These are phyloP conservation scores for Pristionchus japonicus DNA, from an alignment of 2,888 invertebrate genomes.

Conservation along the genomic window DNA sequence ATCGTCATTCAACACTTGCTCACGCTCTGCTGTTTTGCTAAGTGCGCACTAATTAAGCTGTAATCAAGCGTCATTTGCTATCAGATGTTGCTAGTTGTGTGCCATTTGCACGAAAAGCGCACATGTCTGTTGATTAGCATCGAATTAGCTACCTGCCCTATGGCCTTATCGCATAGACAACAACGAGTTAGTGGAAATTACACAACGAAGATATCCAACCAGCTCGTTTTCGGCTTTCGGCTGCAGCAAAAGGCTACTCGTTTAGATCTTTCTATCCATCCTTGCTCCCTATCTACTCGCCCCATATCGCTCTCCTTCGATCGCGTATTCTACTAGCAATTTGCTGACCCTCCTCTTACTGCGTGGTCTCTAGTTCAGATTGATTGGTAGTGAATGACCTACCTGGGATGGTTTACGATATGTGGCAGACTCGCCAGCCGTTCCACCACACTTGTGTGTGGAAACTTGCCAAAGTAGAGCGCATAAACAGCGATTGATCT, in stretches of 20 bases:
- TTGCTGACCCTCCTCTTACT: neutral
- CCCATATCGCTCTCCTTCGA: constrained; percentile 47
- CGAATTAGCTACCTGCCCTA: neutral
- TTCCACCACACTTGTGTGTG: neutral
- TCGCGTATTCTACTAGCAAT: neutral
- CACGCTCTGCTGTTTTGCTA: neutral
- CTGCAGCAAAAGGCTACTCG: constrained; percentile 4
- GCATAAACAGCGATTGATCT: neutral
- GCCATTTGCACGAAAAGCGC: neutral
- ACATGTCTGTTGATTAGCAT: neutral
- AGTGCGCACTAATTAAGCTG: neutral
- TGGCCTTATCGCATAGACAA: neutral
- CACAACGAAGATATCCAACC: neutral
- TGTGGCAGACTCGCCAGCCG: neutral
- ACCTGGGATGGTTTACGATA: neutral
- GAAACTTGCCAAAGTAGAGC: neutral
- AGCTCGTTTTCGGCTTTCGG: neutral
- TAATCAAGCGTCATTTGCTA: neutral
- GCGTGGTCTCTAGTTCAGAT: neutral
- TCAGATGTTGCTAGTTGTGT: neutral
- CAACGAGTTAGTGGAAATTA: neutral
- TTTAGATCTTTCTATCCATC: constrained; percentile 47
- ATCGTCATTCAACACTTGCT: neutral
- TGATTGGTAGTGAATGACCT: neutral
- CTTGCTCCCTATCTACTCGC: constrained; percentile 47